Percentiles rank a stretch among this genome's conserved stretches.
phyloP scores from a whole-genome alignment of 2,113 vertebrate genomes.

The Tragelaphus strepsiceros region DNA sequence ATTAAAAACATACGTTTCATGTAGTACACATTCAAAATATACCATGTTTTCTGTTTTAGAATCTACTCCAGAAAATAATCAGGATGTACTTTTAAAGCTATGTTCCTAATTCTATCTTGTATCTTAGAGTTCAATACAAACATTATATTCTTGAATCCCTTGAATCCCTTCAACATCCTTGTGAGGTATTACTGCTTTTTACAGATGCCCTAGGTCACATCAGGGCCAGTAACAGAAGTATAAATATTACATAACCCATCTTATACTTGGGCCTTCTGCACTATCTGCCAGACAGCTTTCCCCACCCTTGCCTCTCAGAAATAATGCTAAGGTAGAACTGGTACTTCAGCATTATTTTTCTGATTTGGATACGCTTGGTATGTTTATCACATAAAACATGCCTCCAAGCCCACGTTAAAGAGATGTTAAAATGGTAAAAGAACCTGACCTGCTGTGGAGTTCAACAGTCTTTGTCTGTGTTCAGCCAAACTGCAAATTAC shows the following conservation, averaged over 20 bases:
- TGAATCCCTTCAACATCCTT: constrained; percentile 18
- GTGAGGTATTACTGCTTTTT: background rate
- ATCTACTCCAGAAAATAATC: background rate
- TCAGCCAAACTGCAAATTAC: constrained; percentile 52
- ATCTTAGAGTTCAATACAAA: background rate
- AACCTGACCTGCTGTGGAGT: constrained; percentile 51
- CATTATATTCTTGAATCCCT: background rate
- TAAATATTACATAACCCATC: background rate
- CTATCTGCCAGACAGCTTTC: background rate
- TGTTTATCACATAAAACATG: constrained; percentile 40
- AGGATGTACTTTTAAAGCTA: background rate
- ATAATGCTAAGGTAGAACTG: constrained; percentile 13
- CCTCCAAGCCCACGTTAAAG: background rate
- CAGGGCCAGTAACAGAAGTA: background rate
- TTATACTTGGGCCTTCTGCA: background rate
- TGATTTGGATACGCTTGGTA: constrained; percentile 34
- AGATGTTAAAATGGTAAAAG: constrained; percentile 36
- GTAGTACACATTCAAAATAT: background rate
- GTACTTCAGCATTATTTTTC: constrained; percentile 35
- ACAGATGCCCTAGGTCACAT: background rate
- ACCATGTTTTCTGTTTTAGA: background rate
- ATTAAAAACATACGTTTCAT: background rate
- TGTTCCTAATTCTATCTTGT: background rate
- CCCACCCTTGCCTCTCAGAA: background rate
- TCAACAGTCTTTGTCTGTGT: constrained; percentile 58